phyloP scores from a whole-genome alignment of 2,113 vertebrate species.

The Toxotes jaculatrix region DNA sequence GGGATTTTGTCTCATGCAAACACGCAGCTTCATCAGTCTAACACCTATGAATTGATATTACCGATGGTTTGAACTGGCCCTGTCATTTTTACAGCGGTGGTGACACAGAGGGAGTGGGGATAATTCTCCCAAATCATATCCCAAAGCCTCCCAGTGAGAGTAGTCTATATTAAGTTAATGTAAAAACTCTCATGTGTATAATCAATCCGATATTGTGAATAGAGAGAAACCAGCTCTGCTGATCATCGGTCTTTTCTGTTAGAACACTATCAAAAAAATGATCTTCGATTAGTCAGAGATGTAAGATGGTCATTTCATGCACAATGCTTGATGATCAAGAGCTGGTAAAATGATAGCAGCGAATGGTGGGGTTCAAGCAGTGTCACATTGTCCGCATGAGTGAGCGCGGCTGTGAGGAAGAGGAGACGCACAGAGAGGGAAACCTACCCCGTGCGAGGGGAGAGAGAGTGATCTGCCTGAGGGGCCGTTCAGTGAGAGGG shows the following conservation, averaged over 20 bases:
- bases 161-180: slow-evolving; percentile 16
- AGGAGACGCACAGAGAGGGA: slow-evolving; percentile 27
- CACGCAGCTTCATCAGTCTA: slow-evolving; percentile 75
- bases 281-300: not conserved
- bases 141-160: slow-evolving; percentile 4
- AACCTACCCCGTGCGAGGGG: slow-evolving; percentile 28
- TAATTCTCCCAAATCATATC: slow-evolving; percentile 5
- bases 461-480: slow-evolving; percentile 63
- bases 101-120: not conserved
- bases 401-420: slow-evolving; percentile 12
- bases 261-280: not conserved
- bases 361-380: slow-evolving; percentile 11
- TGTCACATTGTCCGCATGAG: slow-evolving; percentile 35
- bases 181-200: slow-evolving; percentile 44
- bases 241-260: slow-evolving; percentile 1
- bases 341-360: not conserved
- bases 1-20: slow-evolving; percentile 78
- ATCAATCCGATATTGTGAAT: slow-evolving; percentile 37
- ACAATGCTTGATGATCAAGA: slow-evolving; percentile 2
- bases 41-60: slow-evolving; percentile 73
- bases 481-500: slow-evolving; percentile 77
- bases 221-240: slow-evolving; percentile 12
- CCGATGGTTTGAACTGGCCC: slow-evolving; percentile 11
- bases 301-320: not conserved
- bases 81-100: not conserved